Conservation (phyloP, 2,888 invertebrate species). For the Patella pellucida region DNA sequence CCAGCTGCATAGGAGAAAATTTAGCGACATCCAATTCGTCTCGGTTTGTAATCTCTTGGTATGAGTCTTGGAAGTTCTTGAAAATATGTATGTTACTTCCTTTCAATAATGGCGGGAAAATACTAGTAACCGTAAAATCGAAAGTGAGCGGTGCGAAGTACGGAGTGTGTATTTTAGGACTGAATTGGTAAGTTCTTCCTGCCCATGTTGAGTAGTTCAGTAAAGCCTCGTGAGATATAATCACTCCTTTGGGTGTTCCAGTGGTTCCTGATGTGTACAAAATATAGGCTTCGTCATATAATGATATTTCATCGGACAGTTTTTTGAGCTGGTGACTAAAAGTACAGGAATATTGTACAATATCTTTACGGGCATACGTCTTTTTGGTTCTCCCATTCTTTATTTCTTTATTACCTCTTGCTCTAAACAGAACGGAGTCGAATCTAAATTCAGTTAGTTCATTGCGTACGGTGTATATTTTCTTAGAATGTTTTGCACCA, state of each 20-base stretch:
- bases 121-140: not conserved
- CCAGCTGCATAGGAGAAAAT: not conserved
- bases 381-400: too few species aligned
- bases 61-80: not conserved
- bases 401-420: not conserved
- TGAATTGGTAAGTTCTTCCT: not conserved
- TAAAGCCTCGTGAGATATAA: not conserved
- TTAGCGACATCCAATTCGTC: not conserved
- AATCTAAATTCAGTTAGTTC: not conserved
- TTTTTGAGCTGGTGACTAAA: not conserved
- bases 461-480: not conserved
- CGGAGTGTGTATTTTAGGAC: not conserved
- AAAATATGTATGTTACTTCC: not conserved
- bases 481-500: not conserved
- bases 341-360: not conserved
- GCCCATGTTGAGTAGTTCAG: not conserved
- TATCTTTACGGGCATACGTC: not conserved
- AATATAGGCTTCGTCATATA: not conserved
- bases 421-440: not conserved
- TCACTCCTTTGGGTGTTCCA: slow-evolving; percentile 15
- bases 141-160: not conserved
- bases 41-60: not conserved
- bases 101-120: not conserved
- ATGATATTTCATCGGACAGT: not conserved
- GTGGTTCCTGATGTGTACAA: slow-evolving; percentile 12